phyloP scores from a whole-genome alignment of 2,888 invertebrate genomes.

The Choreutis nemorana region DNA sequence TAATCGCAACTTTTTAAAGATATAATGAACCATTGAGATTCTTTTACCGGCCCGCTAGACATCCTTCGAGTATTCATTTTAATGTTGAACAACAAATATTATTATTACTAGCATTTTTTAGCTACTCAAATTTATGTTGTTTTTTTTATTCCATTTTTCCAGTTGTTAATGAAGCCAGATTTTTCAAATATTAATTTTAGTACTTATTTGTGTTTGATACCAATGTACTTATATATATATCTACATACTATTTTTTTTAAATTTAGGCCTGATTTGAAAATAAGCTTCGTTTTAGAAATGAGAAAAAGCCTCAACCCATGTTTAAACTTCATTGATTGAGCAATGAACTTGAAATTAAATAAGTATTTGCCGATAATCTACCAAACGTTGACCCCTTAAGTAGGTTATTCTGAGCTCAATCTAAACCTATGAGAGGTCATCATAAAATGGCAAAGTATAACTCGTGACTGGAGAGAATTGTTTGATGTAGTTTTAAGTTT shows the following conservation, averaged over 20 bases:
- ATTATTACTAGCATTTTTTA: background rate
- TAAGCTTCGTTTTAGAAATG: background rate
- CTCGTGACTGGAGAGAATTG: conserved; percentile 36
- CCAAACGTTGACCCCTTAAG: no score
- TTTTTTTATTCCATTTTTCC: background rate
- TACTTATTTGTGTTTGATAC: no score
- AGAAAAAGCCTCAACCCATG: conserved; percentile 13
- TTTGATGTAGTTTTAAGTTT: conserved; percentile 39
- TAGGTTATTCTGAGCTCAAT: no score
- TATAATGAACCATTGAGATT: background rate
- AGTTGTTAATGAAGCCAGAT: background rate
- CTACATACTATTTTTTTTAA: background rate
- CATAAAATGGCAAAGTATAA: conserved; percentile 17
- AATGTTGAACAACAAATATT: no score
- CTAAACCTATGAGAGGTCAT: conserved; percentile 14
- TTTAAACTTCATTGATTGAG: conserved; percentile 29
- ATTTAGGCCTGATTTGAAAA: background rate
- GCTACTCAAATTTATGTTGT: background rate
- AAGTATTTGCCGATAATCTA: no score
- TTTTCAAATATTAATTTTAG: no score
- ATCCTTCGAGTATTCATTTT: no score
- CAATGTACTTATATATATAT: background rate
- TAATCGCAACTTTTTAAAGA: background rate
- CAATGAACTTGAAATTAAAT: conserved; percentile 41
- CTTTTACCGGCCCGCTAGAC: no score